Evolutionary conservation across 2,113 vertebrate genomes (phyloP).

Genomic region (Chrysochloris asiatica): DNA sequence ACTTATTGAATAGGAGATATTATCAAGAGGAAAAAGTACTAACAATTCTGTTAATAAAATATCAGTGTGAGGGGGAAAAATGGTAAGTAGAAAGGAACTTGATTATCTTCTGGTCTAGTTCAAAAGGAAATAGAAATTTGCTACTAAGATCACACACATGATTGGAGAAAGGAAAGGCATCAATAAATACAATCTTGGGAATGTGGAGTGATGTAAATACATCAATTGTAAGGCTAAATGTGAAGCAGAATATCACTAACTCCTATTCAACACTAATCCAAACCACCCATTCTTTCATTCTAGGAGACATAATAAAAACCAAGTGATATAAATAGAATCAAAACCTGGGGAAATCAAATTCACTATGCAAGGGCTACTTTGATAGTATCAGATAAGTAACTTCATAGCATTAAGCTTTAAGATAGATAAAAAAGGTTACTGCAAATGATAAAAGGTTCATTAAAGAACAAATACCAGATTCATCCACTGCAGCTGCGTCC

Average conservation of each 20-base stretch:
- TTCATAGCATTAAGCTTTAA: conserved; percentile 26
- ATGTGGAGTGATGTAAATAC: conserved; percentile 7
- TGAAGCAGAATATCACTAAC: conserved; percentile 12
- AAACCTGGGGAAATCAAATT: conserved; percentile 40
- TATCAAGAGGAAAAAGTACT: neutral
- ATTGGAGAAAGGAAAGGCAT: conserved; percentile 1
- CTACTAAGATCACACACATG: neutral
- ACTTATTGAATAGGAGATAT: neutral
- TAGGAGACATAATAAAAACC: neutral
- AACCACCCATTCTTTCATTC: conserved; percentile 2
- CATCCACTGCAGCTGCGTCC: too few species aligned
- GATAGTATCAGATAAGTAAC: conserved; percentile 24
- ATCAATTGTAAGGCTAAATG: conserved; percentile 37
- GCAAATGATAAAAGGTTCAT: conserved; percentile 30
- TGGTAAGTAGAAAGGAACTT: neutral
- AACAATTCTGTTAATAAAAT: conserved; percentile 35
- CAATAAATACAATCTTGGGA: conserved; percentile 25
- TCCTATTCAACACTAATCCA: neutral
- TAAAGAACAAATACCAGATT: conserved; percentile 42
- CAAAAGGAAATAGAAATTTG: conserved; percentile 52
- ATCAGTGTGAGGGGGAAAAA: neutral
- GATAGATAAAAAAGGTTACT: conserved; percentile 55
- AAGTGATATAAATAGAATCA: neutral
- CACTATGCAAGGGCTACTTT: neutral
- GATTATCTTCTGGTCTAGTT: conserved; percentile 18